phyloP scores from a whole-genome alignment of 2,797 vertebrate genomes.

The Peromyscus aztecus region DNA sequence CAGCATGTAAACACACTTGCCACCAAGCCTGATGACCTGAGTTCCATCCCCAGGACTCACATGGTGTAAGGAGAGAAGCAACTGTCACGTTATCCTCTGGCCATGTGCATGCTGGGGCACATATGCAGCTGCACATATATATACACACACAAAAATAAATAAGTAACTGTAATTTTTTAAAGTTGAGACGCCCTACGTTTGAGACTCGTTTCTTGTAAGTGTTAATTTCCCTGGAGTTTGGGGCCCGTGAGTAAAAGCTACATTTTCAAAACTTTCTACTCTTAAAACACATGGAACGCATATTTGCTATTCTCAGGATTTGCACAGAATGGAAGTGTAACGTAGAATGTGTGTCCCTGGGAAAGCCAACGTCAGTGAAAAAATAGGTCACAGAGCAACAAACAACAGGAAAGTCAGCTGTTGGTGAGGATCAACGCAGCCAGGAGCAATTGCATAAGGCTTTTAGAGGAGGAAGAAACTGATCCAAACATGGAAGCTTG shows the following conservation, averaged over 20 bases:
- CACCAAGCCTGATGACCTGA: not conserved
- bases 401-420: not conserved
- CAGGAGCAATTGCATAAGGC: not conserved
- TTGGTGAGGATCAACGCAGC: not conserved
- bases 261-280: not conserved
- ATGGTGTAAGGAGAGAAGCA: not conserved
- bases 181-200: not conserved
- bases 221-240: not conserved
- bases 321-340: not conserved
- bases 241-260: not conserved
- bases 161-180: not conserved
- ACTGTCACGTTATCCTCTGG: not conserved
- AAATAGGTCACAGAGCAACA: not conserved
- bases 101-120: not conserved
- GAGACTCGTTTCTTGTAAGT: not conserved
- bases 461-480: not conserved
- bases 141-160: not conserved
- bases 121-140: not conserved
- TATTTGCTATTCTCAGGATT: not conserved
- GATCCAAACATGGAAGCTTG: not conserved
- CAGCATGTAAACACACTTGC: not conserved
- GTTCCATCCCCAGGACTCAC: not conserved
- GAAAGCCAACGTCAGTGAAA: not conserved
- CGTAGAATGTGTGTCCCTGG: not conserved
- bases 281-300: not conserved